A percentile compares a stretch with the other conserved stretches of the same genome.
Conservation (phyloP, 2,888 invertebrate genomes). For the Hirtodrosophila trivittata region DNA sequence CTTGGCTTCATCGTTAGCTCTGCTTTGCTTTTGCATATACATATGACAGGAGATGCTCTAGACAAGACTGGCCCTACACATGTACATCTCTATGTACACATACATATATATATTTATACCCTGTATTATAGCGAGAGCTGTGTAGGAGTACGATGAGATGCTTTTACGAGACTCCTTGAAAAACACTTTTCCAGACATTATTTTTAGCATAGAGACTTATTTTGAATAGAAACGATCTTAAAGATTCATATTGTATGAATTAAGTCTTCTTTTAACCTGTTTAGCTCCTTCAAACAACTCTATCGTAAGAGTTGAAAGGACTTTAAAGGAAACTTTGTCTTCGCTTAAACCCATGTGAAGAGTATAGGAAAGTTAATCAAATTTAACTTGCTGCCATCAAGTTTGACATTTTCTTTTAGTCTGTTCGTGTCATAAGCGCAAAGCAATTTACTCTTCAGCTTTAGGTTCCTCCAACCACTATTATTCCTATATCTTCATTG, state of each 20-base stretch:
- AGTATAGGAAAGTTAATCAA: conserved; percentile 10
- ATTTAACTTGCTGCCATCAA: not conserved
- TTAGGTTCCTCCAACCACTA: conserved; percentile 16
- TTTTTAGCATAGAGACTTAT: too few relatives aligned
- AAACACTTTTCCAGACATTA: too few relatives aligned
- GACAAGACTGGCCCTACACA: not conserved
- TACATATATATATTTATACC: conserved; percentile 22
- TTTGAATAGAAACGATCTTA: too few relatives aligned
- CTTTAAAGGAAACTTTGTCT: too few relatives aligned
- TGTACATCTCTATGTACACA: not conserved
- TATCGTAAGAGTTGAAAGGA: too few relatives aligned
- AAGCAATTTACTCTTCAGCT: conserved; percentile 70
- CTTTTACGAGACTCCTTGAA: too few relatives aligned
- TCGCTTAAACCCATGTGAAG: not conserved
- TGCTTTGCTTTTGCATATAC: conserved; percentile 38
- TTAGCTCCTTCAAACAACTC: too few relatives aligned
- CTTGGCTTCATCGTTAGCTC: conserved; percentile 38
- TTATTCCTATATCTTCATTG: conserved; percentile 10
- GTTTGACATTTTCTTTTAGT: conserved; percentile 47
- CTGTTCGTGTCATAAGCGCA: conserved; percentile 69
- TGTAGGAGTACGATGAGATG: too few relatives aligned
- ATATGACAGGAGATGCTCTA: conserved; percentile 16
- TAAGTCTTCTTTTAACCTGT: too few relatives aligned
- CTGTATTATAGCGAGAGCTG: conserved; percentile 14
- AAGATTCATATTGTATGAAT: too few relatives aligned